A percentile compares a stretch with the other conserved stretches of the same genome.
phyloP scores from a whole-genome alignment of 2,113 vertebrate genomes.

The Bathybates hornii region DNA sequence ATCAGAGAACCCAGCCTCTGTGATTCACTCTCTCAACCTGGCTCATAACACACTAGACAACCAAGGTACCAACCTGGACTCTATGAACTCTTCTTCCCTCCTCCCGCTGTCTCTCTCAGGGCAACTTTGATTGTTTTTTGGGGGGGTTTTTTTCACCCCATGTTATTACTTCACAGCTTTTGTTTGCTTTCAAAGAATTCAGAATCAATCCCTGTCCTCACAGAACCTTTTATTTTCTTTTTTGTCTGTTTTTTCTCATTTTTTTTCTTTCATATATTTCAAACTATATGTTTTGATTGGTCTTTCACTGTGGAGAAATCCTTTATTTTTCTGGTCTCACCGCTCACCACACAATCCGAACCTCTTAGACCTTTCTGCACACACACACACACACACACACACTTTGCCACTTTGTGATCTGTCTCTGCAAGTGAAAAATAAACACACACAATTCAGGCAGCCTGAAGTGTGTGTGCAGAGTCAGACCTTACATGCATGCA shows the following conservation, averaged over 20 bases:
- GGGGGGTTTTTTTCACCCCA: accelerated
- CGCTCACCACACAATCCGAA: neutral
- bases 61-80: constrained; percentile 74
- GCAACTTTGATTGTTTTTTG: neutral
- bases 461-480: neutral
- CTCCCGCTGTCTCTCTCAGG: neutral
- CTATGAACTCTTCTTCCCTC: neutral
- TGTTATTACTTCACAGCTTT: constrained; percentile 9
- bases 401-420: neutral
- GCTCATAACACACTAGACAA: constrained; percentile 87
- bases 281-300: neutral
- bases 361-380: neutral
- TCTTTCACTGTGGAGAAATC: neutral
- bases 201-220: constrained; percentile 4
- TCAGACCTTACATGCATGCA: neutral
- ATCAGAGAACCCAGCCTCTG: constrained; percentile 82
- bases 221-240: constrained; percentile 1
- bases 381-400: neutral
- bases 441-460: neutral
- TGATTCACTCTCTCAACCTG: constrained; percentile 84
- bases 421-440: neutral
- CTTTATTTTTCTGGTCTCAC: neutral
- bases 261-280: neutral
- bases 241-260: neutral
- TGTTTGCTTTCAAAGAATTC: constrained; percentile 29